phyloP scores from a whole-genome alignment of 30 jellyfish, hydroid and myxozoan genomes.

The Sanderia malayensis region DNA sequence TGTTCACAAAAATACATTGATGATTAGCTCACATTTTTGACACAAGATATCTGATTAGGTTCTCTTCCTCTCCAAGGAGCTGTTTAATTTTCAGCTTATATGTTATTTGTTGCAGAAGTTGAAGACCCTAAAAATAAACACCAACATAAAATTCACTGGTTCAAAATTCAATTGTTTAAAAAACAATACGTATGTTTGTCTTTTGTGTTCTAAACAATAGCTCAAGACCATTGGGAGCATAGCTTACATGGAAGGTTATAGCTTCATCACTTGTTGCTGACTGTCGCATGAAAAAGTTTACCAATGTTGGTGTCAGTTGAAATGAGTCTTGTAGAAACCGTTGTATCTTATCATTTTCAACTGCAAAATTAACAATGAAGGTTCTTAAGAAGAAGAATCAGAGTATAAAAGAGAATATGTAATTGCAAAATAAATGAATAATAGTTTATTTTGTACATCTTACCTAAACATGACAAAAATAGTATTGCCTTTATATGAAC shows the following conservation, averaged over 20 bases:
- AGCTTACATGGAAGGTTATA: slow-evolving; percentile 49
- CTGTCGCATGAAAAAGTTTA: slow-evolving; percentile 46
- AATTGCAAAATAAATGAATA: no score
- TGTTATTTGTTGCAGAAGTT: slow-evolving; percentile 47
- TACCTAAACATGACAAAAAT: slow-evolving; percentile 31
- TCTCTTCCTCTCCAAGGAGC: slow-evolving; percentile 27
- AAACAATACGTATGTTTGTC: no score
- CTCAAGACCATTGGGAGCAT: no score
- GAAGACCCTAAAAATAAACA: slow-evolving; percentile 18
- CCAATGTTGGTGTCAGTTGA: slow-evolving; percentile 61
- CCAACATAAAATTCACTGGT: no score
- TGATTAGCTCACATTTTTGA: slow-evolving; percentile 35
- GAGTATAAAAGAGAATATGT: no score
- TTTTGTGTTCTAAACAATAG: no score
- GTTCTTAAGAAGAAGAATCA: no score
- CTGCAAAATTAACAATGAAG: slow-evolving; percentile 35
- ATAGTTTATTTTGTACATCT: no score
- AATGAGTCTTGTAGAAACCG: slow-evolving; percentile 71
- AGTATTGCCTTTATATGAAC: slow-evolving; percentile 20
- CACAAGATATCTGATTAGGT: slow-evolving; percentile 31
- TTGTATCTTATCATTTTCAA: slow-evolving; percentile 54
- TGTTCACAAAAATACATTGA: no score
- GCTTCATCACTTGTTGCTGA: slow-evolving; percentile 43
- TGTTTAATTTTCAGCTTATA: slow-evolving; percentile 36
- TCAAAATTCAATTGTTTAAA: no score